Percentiles rank a stretch among this genome's conserved stretches.
phyloP scores from a whole-genome alignment of 2,797 vertebrate species.

The Clarias fuscus region DNA sequence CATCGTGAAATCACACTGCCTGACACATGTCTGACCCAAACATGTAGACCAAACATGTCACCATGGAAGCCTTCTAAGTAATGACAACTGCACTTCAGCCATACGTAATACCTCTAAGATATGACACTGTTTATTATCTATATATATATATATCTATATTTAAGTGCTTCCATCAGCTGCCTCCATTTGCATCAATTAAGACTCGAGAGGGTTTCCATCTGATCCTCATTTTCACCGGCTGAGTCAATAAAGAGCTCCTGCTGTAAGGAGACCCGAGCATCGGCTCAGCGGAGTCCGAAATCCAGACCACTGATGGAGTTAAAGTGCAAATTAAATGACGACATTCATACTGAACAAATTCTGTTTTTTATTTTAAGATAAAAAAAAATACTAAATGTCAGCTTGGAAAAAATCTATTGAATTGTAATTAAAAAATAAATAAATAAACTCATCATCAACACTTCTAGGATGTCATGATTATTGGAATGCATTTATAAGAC shows the following conservation, averaged over 20 bases:
- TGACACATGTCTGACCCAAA: not conserved
- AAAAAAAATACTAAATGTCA: not conserved
- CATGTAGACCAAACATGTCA: constrained; percentile 18
- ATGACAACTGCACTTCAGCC: constrained; percentile 12
- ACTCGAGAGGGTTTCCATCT: constrained; percentile 48
- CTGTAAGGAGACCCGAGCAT: constrained; percentile 29
- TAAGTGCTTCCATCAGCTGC: constrained; percentile 41
- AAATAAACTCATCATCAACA: not conserved
- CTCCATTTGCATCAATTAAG: constrained; percentile 41
- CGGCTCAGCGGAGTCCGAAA: not conserved
- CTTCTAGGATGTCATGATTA: not conserved
- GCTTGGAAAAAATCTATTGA: not conserved
- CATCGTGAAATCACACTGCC: not conserved
- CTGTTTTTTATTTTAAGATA: not conserved
- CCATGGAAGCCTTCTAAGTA: constrained; percentile 19
- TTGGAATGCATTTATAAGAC: not conserved
- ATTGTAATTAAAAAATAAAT: not conserved
- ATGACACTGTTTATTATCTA: constrained; percentile 37
- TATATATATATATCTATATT: not conserved
- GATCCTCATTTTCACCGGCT: constrained; percentile 16
- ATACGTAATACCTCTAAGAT: constrained; percentile 6
- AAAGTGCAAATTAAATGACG: not conserved
- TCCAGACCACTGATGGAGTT: not conserved
- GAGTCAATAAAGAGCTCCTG: constrained; percentile 29
- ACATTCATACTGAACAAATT: not conserved